Evolutionary conservation across 2,113 vertebrate genomes (phyloP).

Genomic region (Riparia riparia): DNA sequence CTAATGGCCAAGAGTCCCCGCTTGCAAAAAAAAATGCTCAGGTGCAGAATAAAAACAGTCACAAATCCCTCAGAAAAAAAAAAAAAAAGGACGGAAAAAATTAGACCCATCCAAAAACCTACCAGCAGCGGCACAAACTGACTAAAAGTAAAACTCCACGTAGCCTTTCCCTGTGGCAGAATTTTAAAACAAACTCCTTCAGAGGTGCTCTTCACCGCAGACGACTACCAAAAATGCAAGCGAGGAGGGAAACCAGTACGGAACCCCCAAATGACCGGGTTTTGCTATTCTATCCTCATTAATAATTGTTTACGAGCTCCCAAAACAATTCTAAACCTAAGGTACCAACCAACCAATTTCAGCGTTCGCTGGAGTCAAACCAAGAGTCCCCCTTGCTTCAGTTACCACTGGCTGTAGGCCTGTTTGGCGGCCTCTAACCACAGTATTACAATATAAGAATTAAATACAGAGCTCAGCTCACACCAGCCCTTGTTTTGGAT

Average conservation of each 20-base stretch:
- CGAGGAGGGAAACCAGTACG: not conserved
- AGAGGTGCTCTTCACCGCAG: not conserved
- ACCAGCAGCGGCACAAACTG: not conserved
- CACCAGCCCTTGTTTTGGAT: constrained; percentile 56
- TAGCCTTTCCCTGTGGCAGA: not conserved
- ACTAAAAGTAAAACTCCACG: constrained; percentile 1
- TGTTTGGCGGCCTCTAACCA: constrained; percentile 45
- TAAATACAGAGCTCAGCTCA: constrained; percentile 53
- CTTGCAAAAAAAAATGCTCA: not conserved
- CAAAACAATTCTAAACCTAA: not conserved
- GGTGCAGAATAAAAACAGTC: not conserved
- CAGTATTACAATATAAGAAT: constrained; percentile 65
- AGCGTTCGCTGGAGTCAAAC: not conserved
- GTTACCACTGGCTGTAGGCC: constrained; percentile 20
- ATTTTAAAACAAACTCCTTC: not conserved
- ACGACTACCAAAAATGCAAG: not conserved
- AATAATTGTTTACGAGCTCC: constrained; percentile 24
- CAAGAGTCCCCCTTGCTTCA: not conserved
- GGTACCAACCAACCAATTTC: constrained; percentile 4
- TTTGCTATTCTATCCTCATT: constrained; percentile 6
- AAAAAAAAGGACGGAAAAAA: not conserved
- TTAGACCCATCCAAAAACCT: not conserved
- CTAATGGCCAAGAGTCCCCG: not conserved
- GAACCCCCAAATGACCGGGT: not conserved
- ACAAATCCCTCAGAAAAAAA: not conserved